These are phyloP conservation scores for Cossypha dichroa DNA, from an alignment of 2,797 vertebrate genomes.

Conservation along the genomic window DNA sequence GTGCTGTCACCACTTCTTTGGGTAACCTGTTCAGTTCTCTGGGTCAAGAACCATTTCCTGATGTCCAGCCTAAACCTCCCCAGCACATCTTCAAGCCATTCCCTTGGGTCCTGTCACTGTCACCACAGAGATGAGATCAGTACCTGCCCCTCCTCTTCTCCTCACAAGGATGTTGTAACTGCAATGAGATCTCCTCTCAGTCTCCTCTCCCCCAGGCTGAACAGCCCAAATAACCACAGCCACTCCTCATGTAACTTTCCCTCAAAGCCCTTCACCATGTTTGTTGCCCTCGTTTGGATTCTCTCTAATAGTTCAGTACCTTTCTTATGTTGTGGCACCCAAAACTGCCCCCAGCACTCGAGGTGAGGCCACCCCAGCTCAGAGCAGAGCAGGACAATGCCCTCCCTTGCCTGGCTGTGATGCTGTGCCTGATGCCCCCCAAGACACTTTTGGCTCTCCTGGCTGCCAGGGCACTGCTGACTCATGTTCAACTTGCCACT, in stretches of 20 bases:
- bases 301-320: rapidly evolving
- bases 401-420: rapidly evolving
- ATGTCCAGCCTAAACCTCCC: not conserved
- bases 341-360: rapidly evolving
- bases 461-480: not conserved
- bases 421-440: not conserved
- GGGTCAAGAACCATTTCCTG: not conserved
- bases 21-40: not conserved
- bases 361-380: rapidly evolving
- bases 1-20: not conserved
- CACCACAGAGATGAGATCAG: not conserved
- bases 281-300: no score
- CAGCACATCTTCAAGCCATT: not conserved
- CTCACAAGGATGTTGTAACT: not conserved
- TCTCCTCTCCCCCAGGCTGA: not conserved
- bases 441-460: rapidly evolving
- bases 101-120: not conserved
- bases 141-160: not conserved
- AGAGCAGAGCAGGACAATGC: not conserved
- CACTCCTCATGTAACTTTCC: not conserved
- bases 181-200: rapidly evolving
- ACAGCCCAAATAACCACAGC: not conserved
- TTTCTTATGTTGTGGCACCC: rapidly evolving
- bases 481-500: rapidly evolving
- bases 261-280: not conserved